Base-by-base conservation (phyloP, 2,888 invertebrate genomes). In the Aporophyla nigra region DNA sequence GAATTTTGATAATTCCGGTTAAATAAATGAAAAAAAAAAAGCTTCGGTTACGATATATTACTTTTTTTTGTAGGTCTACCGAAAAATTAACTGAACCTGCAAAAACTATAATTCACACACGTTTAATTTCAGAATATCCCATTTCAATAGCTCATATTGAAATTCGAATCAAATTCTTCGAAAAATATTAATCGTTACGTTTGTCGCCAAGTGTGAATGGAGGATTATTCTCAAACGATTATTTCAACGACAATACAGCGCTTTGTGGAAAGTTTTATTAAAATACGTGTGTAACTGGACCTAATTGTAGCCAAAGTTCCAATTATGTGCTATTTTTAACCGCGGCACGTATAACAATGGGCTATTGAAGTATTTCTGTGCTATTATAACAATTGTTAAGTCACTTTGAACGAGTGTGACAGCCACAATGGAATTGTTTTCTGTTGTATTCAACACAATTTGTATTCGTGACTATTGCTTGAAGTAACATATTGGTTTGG, bases 301-400 rank as follows among this genome's bases (percentile, higher is more conserved):
- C n/a, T 68, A 58, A 74, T 74, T 86, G 33, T 27, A 71, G 70
- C 24, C 43, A 65, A 73, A 59, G 61, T n/a, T 49, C 53, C 65
- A 54, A 69, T 69, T 54, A 74, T 43, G 53, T 54, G 56, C n/a
- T 79, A 74, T 79, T 83, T 83, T 86, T 71, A 86, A 66, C 61
- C 19, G 0, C n/a, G 14, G n/a, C 63, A 83, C 61, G 68, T 71
- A 53, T 63, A 71, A 62, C 49, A 83, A 78, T 71, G 54, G 68
- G 40, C 71, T 51, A 54, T 62, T 78, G 43, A 71, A 83, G 40
- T 61, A 53, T 58, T 74, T 68, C 54, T 46, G n/a, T 51, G 69
- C 19, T 85, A 63, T 24, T 27, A 40, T 62, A 53, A 73, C 73
- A 83, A 78, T 83, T 82, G 58, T 70, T 79, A 27, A 66, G 68